Conservation (phyloP, 1,140 invertebrate genomes). For the Cyphomyrmex costatus region DNA sequence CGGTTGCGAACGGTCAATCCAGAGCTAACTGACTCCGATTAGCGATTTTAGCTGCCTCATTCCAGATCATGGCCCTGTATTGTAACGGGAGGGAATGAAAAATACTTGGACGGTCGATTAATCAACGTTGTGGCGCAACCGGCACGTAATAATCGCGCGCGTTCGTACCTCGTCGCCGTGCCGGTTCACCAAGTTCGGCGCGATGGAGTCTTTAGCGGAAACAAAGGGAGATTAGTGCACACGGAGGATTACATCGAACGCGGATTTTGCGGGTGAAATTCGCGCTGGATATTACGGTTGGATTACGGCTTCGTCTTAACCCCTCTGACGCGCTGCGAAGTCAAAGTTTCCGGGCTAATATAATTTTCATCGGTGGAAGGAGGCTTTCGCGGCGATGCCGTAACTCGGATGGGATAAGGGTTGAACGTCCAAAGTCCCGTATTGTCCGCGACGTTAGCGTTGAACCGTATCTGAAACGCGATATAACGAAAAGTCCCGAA, state of each 20-base stretch:
- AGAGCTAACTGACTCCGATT: conserved; percentile 48
- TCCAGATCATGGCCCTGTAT: conserved; percentile 8
- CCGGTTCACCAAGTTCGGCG: background rate
- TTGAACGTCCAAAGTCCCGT: conserved; percentile 26
- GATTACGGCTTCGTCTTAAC: conserved; percentile 49
- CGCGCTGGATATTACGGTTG: conserved; percentile 34
- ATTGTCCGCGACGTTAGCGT: conserved; percentile 43
- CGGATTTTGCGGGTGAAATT: conserved; percentile 35
- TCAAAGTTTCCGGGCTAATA: conserved; percentile 47
- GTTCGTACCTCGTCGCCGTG: background rate
- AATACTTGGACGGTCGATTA: conserved; percentile 46
- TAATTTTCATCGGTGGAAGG: conserved; percentile 41
- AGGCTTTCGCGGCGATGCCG: background rate
- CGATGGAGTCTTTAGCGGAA: conserved; percentile 35
- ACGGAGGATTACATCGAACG: conserved; percentile 37
- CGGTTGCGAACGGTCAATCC: conserved; percentile 23
- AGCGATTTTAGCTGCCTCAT: conserved; percentile 54
- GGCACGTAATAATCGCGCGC: conserved; percentile 24
- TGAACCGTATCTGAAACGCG: background rate
- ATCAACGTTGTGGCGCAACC: conserved; percentile 28
- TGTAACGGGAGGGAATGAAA: conserved; percentile 31
- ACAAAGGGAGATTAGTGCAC: conserved; percentile 41
- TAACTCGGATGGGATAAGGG: conserved; percentile 5
- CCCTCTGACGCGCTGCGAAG: conserved; percentile 2
- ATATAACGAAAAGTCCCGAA: conserved; percentile 3